These are phyloP conservation scores for Gnatocerus cornutus DNA, from an alignment of 2,888 invertebrate species.

Conservation along the genomic window DNA sequence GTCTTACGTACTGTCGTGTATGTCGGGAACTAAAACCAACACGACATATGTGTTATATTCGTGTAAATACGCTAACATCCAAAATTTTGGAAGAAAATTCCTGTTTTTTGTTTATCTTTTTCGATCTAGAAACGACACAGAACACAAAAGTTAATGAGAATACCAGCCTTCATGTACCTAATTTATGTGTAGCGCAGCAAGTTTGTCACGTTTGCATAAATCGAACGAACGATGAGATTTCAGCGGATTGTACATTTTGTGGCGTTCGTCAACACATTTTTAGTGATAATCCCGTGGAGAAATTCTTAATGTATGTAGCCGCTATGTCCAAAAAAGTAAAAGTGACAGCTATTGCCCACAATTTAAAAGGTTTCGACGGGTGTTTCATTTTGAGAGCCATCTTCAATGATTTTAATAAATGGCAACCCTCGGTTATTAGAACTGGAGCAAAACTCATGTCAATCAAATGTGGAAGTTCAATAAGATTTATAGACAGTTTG, in stretches of 20 bases:
- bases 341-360: constrained; percentile 39
- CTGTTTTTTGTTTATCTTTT: too few species aligned
- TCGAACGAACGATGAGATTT: too few species aligned
- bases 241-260: not conserved
- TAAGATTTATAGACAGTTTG: constrained; percentile 46
- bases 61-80: too few species aligned
- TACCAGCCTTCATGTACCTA: too few species aligned
- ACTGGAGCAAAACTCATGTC: constrained; percentile 29
- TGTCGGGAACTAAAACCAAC: too few species aligned
- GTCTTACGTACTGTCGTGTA: too few species aligned
- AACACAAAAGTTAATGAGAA: too few species aligned
- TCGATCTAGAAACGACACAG: too few species aligned
- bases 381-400: constrained; percentile 36
- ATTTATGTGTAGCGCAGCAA: too few species aligned
- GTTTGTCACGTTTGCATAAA: too few species aligned
- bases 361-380: constrained; percentile 38
- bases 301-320: constrained; percentile 26
- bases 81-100: too few species aligned
- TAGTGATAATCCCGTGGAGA: constrained; percentile 12
- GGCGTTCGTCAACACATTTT: constrained; percentile 2
- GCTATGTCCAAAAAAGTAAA: constrained; percentile 2
- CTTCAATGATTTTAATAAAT: constrained; percentile 8
- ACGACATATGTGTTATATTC: too few species aligned
- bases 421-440: constrained; percentile 32
- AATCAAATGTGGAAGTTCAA: constrained; percentile 19